phyloP scores from a whole-genome alignment of 1,140 invertebrate species.

The Drosophila sturtevanti region DNA sequence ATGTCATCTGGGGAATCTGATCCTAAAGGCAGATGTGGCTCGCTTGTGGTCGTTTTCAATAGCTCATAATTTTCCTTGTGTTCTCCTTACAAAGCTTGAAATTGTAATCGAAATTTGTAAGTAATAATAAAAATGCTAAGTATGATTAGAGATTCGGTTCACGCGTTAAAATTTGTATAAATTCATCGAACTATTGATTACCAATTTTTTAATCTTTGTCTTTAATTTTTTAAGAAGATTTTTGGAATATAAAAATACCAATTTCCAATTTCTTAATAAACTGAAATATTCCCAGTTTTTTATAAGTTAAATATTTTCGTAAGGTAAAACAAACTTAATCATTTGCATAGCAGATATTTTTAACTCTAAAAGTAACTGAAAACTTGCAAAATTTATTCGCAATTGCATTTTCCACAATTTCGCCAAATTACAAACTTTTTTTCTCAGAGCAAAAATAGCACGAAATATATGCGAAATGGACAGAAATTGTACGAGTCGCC shows the following conservation, averaged over 20 bases:
- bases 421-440: constrained; percentile 51
- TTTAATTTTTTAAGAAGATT: no score
- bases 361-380: constrained; percentile 26
- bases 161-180: no score
- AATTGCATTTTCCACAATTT: constrained; percentile 67
- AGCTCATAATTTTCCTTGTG: neutral
- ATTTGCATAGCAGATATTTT: constrained; percentile 51
- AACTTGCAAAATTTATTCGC: constrained; percentile 65
- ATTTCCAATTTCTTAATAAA: no score
- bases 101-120: neutral
- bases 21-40: neutral
- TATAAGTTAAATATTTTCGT: neutral
- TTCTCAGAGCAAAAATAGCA: constrained; percentile 16
- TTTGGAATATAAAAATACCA: no score
- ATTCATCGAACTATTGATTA: no score
- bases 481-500: constrained; percentile 33
- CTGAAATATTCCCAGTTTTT: no score
- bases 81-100: neutral
- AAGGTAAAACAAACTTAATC: constrained; percentile 28
- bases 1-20: neutral
- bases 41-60: neutral
- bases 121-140: no score
- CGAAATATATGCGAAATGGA: constrained; percentile 41
- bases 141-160: no score
- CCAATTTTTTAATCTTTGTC: no score